Percentiles rank a stretch among this genome's conserved stretches.
phyloP scores from a whole-genome alignment of 2,113 vertebrate species.

The Glareola pratincola region DNA sequence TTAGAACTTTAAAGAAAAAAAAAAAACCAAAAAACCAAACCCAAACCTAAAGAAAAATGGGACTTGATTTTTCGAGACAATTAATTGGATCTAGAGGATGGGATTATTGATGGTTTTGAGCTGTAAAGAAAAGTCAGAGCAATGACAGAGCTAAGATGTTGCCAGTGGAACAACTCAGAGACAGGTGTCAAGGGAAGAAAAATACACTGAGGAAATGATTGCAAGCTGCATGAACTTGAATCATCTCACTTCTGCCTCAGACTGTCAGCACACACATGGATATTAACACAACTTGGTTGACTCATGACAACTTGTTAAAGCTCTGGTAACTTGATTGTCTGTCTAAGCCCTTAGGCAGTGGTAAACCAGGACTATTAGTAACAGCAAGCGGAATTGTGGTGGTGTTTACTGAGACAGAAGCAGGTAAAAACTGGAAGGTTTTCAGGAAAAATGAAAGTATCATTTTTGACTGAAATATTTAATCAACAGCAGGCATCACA shows the following conservation, averaged over 20 bases:
- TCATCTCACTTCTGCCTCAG: background rate
- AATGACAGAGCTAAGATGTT: background rate
- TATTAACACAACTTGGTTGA: background rate
- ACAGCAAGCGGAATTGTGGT: background rate
- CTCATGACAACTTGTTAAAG: background rate
- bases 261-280: background rate
- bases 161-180: background rate
- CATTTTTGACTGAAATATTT: background rate
- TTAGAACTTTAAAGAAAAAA: background rate
- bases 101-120: background rate
- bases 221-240: background rate
- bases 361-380: background rate
- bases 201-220: background rate
- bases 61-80: background rate
- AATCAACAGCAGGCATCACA: background rate
- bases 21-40: background rate
- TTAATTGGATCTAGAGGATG: background rate
- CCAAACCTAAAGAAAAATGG: background rate
- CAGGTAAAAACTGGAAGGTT: background rate
- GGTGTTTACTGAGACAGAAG: background rate
- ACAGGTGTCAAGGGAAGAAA: constrained; percentile 4
- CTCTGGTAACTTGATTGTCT: background rate
- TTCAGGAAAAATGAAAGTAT: background rate
- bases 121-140: background rate
- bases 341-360: background rate